A percentile compares a stretch with the other conserved stretches of the same genome.
phyloP scores from a whole-genome alignment of 1,140 invertebrate genomes.

The Leptonema lineaticorne region DNA sequence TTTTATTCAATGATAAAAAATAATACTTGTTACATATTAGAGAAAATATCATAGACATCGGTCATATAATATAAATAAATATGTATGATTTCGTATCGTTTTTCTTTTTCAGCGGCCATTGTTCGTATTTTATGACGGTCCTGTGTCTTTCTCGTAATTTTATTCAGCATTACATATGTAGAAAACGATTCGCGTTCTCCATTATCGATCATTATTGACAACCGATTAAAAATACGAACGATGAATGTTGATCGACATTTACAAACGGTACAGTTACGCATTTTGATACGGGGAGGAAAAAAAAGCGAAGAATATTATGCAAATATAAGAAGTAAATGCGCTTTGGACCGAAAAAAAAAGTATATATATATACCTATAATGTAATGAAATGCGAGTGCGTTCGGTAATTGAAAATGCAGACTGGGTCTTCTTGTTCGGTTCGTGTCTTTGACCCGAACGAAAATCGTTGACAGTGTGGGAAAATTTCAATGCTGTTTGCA shows the following conservation, averaged over 20 bases:
- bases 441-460: slow-evolving; percentile 27
- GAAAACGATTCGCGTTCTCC: neutral
- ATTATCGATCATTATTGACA: too few species aligned
- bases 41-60: too few species aligned
- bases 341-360: neutral
- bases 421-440: slow-evolving; percentile 18
- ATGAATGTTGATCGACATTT: neutral
- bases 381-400: slow-evolving; percentile 8
- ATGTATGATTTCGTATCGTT: too few species aligned
- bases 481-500: too few species aligned
- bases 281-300: neutral
- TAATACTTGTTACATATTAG: too few species aligned
- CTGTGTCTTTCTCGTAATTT: too few species aligned
- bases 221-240: neutral
- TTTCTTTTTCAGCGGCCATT: too few species aligned
- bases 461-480: neutral
- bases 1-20: too few species aligned
- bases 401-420: slow-evolving; percentile 30
- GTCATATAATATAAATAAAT: too few species aligned
- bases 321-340: slow-evolving; percentile 4
- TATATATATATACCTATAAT: too few species aligned
- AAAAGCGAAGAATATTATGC: neutral
- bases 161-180: too few species aligned
- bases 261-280: neutral
- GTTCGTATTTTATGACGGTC: too few species aligned